phyloP scores from a whole-genome alignment of 2,113 vertebrate species.

The Penelope pileata region DNA sequence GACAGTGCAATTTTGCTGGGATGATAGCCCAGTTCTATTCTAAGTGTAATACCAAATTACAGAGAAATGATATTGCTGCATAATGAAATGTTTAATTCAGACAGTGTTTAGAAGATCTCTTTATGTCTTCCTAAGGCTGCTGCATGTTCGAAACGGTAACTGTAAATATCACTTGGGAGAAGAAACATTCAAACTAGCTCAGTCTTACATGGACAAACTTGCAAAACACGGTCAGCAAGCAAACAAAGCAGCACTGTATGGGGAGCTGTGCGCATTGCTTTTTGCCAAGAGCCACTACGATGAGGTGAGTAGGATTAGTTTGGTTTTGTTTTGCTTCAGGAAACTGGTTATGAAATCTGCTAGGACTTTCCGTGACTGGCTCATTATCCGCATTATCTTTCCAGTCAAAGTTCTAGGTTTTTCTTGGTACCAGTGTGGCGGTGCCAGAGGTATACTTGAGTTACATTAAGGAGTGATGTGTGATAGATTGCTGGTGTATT shows the following conservation, averaged over 20 bases:
- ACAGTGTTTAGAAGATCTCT: neutral
- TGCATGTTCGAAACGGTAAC: constrained; percentile 97
- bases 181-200: constrained; percentile 96
- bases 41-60: too few relatives aligned
- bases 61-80: rapidly evolving
- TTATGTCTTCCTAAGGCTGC: constrained; percentile 80
- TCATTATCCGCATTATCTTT: rapidly evolving
- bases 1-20: neutral
- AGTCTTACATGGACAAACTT: constrained; percentile 96
- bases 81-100: neutral
- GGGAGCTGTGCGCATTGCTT: constrained; percentile 94
- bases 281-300: constrained; percentile 99
- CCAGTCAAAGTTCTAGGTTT: neutral
- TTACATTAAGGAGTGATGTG: rapidly evolving
- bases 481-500: rapidly evolving
- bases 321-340: neutral
- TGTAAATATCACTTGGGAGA: constrained; percentile 98
- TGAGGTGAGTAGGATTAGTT: constrained; percentile 81
- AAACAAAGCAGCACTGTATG: constrained; percentile 96
- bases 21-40: neutral
- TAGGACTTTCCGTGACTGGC: rapidly evolving
- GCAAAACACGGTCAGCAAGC: constrained; percentile 95
- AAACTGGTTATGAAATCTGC: neutral
- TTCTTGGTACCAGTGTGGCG: neutral
- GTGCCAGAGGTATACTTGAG: rapidly evolving